Percentiles rank a stretch among this genome's conserved stretches.
These are phyloP conservation scores for Cybosia mesomella DNA, from an alignment of 2,888 invertebrate genomes.

Conservation along the genomic window DNA sequence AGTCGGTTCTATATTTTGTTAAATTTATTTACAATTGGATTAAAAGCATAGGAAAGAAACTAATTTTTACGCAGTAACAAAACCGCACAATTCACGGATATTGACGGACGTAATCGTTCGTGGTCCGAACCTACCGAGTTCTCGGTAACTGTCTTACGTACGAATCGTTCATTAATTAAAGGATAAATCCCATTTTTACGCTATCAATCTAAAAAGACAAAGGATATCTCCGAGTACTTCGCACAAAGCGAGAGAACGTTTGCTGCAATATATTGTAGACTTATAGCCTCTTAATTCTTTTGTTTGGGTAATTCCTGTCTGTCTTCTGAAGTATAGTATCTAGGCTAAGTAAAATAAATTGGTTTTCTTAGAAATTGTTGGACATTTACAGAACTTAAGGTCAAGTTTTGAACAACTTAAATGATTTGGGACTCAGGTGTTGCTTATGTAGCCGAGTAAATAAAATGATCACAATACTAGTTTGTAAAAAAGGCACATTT, in stretches of 20 bases:
- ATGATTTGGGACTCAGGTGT: neutral
- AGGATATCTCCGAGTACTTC: constrained; percentile 23
- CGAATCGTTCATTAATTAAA: constrained; percentile 42
- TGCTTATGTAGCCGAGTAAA: too few relatives aligned
- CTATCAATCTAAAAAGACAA: constrained; percentile 27
- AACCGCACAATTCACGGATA: constrained; percentile 8
- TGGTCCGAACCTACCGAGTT: constrained; percentile 8
- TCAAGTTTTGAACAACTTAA: neutral
- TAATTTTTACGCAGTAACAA: neutral
- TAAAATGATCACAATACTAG: too few relatives aligned
- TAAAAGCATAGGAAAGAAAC: constrained; percentile 14
- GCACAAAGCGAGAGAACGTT: constrained; percentile 27
- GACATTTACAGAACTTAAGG: neutral
- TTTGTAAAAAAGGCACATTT: too few relatives aligned
- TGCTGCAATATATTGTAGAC: constrained; percentile 16
- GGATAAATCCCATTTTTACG: constrained; percentile 35
- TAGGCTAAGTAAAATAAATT: neutral
- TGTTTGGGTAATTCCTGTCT: neutral
- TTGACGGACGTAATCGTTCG: constrained; percentile 29
- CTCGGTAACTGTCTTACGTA: constrained; percentile 26
- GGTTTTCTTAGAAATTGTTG: neutral
- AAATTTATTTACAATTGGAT: neutral
- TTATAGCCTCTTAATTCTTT: neutral
- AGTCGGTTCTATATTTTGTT: too few relatives aligned
- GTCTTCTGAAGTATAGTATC: neutral